A percentile compares a stretch with the other conserved stretches of the same genome.
Evolutionary conservation across 1,140 invertebrate species (phyloP).

Genomic region (Geopemphigus sp.): DNA sequence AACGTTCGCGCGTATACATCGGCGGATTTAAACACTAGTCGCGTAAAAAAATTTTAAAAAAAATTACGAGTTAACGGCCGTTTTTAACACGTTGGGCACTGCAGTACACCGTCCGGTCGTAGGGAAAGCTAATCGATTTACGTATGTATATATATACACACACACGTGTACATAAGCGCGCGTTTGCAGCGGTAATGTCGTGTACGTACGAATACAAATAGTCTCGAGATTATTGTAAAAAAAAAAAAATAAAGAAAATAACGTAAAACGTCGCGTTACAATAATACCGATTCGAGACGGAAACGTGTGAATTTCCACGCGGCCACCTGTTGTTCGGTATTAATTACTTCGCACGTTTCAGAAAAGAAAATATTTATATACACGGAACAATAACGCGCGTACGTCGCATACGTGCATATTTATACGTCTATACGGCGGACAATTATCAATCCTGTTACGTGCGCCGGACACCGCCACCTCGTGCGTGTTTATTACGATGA

Average conservation of each 20-base stretch:
- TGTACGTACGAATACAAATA: neutral
- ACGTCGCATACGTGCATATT: neutral
- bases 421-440: neutral
- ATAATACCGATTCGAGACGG: neutral
- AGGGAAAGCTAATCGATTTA: neutral
- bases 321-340: conserved; percentile 32
- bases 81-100: too few species aligned
- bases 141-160: too few species aligned
- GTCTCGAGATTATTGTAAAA: neutral
- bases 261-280: too few species aligned
- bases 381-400: neutral
- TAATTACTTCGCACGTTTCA: conserved; percentile 45
- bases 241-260: too few species aligned
- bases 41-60: too few species aligned
- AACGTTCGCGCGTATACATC: too few species aligned
- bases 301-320: neutral
- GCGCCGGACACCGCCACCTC: neutral
- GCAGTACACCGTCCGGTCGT: too few species aligned
- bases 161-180: neutral
- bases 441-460: conserved; percentile 34
- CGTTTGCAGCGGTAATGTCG: too few species aligned
- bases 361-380: neutral
- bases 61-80: too few species aligned
- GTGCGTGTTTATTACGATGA: neutral
- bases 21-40: too few species aligned